Evolutionary conservation across 2,113 vertebrate species (phyloP).

Genomic region (Gila orcuttii): DNA sequence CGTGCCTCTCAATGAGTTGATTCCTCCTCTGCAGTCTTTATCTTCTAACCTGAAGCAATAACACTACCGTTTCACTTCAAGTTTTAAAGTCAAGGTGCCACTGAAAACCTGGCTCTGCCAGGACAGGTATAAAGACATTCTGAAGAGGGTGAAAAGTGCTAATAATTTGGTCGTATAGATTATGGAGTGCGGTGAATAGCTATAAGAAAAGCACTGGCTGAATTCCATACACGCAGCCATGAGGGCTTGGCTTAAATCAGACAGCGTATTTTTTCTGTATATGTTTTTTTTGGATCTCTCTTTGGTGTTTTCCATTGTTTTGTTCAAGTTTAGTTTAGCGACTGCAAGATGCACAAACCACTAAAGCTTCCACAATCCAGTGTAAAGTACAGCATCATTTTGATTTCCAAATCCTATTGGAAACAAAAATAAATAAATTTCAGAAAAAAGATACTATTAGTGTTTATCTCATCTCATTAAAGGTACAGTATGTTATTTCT

Average conservation of each 20-base stretch:
- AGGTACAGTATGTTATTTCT: no score
- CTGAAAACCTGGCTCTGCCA: conserved; percentile 32
- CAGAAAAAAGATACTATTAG: no score
- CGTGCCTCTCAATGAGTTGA: conserved; percentile 41
- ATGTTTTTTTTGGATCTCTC: background rate
- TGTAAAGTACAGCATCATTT: no score
- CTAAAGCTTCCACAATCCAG: no score
- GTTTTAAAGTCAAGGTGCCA: conserved; percentile 30
- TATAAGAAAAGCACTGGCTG: conserved; percentile 30
- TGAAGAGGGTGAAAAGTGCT: conserved; percentile 3
- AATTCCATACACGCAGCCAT: background rate
- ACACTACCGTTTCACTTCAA: conserved; percentile 10
- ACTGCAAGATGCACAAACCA: no score
- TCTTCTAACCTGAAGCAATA: conserved; percentile 30
- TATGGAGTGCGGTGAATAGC: conserved; percentile 36
- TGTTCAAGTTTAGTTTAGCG: background rate
- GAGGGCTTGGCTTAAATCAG: background rate
- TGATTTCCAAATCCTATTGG: no score
- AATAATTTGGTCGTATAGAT: conserved; percentile 25
- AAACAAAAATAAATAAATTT: no score
- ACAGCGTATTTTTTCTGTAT: background rate
- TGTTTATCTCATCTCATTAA: no score
- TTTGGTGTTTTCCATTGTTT: background rate
- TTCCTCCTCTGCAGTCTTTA: conserved; percentile 25
- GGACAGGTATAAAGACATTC: background rate